Evolutionary conservation across 2,888 invertebrate genomes (phyloP).

Genomic region (Drosophila cognata): DNA sequence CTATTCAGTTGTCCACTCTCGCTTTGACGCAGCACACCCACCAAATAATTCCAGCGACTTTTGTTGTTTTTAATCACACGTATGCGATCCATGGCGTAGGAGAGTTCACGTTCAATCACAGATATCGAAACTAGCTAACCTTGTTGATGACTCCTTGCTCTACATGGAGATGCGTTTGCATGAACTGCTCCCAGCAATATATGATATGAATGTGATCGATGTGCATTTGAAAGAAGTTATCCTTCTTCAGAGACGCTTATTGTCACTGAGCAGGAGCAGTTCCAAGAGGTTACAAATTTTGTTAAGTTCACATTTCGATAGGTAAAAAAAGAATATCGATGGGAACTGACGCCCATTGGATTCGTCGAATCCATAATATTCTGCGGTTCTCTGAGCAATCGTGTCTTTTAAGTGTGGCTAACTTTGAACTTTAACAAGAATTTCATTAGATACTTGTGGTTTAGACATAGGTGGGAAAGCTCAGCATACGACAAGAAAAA

Average conservation of each 20-base stretch:
- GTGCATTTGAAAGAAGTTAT: conserved; percentile 32
- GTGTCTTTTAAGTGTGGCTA: too few relatives aligned
- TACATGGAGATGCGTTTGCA: neutral
- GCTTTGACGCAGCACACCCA: conserved; percentile 87
- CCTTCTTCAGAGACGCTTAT: neutral
- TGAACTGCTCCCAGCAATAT: conserved; percentile 1
- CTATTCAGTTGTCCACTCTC: conserved; percentile 71
- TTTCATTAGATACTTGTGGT: neutral
- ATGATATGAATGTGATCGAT: neutral
- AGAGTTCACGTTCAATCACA: conserved; percentile 91
- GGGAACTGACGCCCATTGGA: too few relatives aligned
- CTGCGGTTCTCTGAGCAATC: too few relatives aligned
- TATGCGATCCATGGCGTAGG: conserved; percentile 92
- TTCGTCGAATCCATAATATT: too few relatives aligned
- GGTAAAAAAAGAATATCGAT: too few relatives aligned
- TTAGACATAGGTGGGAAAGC: neutral
- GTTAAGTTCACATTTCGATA: too few relatives aligned
- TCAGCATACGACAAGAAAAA: neutral
- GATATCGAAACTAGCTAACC: neutral
- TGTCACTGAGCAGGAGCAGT: neutral
- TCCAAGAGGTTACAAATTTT: neutral
- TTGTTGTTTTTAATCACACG: conserved; percentile 95
- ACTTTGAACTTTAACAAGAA: too few relatives aligned
- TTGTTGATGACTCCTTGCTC: too few relatives aligned
- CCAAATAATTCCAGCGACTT: conserved; percentile 98